Evolutionary conservation across 2,888 invertebrate genomes (phyloP).

Genomic region (Drosophila nr. medialis): DNA sequence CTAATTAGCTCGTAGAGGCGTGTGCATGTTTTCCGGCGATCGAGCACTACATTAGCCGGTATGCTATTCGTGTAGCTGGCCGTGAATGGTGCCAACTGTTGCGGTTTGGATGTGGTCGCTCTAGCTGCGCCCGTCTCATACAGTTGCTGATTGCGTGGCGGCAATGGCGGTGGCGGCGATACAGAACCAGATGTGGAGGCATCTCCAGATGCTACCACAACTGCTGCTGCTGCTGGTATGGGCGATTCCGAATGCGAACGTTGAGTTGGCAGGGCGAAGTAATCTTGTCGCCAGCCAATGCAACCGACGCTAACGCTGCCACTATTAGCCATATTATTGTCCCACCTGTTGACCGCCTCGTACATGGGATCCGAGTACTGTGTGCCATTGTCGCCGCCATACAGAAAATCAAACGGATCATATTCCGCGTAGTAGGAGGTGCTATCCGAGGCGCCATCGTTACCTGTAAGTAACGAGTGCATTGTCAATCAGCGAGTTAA

Average conservation of each 20-base stretch:
- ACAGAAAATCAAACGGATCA: conserved; percentile 92
- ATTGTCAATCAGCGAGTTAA: conserved; percentile 59
- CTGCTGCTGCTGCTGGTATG: conserved; percentile 13
- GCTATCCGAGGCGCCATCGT: conserved; percentile 87
- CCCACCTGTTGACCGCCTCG: conserved; percentile 88
- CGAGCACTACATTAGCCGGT: conserved; percentile 71
- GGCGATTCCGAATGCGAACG: conserved; percentile 30
- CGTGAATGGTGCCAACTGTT: conserved; percentile 43
- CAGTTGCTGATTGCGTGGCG: conserved; percentile 86
- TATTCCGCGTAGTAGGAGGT: conserved; percentile 90
- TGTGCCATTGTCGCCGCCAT: conserved; percentile 87
- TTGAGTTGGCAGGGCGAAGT: conserved; percentile 35
- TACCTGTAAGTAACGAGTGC: conserved; percentile 85
- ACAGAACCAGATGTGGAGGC: conserved; percentile 46
- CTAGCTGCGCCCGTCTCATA: conserved; percentile 38
- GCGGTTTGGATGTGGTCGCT: conserved; percentile 23
- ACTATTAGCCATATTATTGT: conserved; percentile 82
- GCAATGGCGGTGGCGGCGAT: conserved; percentile 86
- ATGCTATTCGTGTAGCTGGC: conserved; percentile 62
- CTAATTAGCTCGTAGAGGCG: conserved; percentile 90
- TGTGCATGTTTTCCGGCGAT: conserved; percentile 83
- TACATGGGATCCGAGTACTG: conserved; percentile 90
- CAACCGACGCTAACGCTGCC: conserved; percentile 74
- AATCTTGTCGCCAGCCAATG: conserved; percentile 83
- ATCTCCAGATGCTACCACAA: neutral